These are phyloP conservation scores for Nasonia giraulti DNA, from an alignment of 1,140 invertebrate species.

Conservation along the genomic window DNA sequence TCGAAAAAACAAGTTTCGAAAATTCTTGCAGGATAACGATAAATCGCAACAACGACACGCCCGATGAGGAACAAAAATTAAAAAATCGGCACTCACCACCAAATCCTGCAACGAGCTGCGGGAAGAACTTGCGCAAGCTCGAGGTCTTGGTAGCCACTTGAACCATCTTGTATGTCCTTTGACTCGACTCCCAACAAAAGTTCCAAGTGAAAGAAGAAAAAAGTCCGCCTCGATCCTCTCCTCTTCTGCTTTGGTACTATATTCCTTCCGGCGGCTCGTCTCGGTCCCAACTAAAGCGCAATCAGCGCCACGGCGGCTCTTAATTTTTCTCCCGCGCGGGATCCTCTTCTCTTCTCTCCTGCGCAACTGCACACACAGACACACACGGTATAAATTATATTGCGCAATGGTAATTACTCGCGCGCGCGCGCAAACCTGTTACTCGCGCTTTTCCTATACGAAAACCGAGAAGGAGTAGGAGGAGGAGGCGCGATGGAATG, in stretches of 20 bases:
- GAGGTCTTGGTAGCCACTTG: conserved; percentile 16
- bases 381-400: conserved; percentile 1
- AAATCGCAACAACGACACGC: too few relatives aligned
- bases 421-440: background rate
- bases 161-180: background rate
- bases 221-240: background rate
- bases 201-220: background rate
- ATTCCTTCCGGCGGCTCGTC: conserved; percentile 14
- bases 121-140: conserved; percentile 34
- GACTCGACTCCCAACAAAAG: background rate
- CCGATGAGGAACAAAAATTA: background rate
- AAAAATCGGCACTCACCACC: conserved; percentile 50
- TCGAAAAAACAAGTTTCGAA: too few relatives aligned
- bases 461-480: background rate
- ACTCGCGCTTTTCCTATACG: conserved; percentile 10
- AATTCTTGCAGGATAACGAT: too few relatives aligned
- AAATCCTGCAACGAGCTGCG: conserved; percentile 53
- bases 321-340: background rate
- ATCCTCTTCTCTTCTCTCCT: background rate
- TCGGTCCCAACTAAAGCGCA: conserved; percentile 17
- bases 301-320: background rate
- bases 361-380: background rate
- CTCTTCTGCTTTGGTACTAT: background rate
- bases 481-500: too few relatives aligned
- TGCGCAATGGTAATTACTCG: conserved; percentile 4